Percentiles rank a stretch among this genome's conserved stretches.
Evolutionary conservation across 2,113 vertebrate species (phyloP).

Genomic region (Turdus rufiventris): DNA sequence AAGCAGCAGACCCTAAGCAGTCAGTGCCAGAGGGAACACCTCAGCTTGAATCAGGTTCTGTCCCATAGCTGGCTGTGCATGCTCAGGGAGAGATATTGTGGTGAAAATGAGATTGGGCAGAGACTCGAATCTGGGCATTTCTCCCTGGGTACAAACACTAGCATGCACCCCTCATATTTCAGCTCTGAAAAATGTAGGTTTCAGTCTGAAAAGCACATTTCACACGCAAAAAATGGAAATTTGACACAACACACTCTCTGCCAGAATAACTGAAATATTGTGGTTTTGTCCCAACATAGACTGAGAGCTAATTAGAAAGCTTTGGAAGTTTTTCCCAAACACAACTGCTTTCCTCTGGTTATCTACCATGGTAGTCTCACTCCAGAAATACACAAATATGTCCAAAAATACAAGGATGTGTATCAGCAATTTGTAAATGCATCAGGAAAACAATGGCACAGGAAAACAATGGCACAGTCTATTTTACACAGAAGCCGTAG

Average conservation of each 20-base stretch:
- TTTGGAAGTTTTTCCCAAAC: background rate
- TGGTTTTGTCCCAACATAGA: constrained; percentile 43
- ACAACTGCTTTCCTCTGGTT: constrained; percentile 15
- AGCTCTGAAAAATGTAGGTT: background rate
- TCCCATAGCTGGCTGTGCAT: background rate
- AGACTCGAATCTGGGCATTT: background rate
- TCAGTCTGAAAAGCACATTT: constrained; percentile 32
- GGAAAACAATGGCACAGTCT: background rate
- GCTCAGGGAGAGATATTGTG: background rate
- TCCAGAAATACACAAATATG: background rate
- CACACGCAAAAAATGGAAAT: constrained; percentile 21
- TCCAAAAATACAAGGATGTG: background rate
- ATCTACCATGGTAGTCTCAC: background rate
- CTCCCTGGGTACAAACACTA: background rate
- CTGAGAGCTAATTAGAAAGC: constrained; percentile 43
- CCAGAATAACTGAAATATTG: constrained; percentile 33
- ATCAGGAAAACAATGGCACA: background rate
- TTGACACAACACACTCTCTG: constrained; percentile 15
- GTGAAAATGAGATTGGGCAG: background rate
- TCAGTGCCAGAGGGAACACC: background rate
- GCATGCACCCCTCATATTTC: background rate
- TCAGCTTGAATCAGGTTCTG: background rate
- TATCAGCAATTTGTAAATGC: background rate
- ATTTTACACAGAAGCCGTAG: background rate
- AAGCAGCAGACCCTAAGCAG: background rate